Conservation (phyloP, 2,797 vertebrate species). For the Poeciliopsis turneri region DNA sequence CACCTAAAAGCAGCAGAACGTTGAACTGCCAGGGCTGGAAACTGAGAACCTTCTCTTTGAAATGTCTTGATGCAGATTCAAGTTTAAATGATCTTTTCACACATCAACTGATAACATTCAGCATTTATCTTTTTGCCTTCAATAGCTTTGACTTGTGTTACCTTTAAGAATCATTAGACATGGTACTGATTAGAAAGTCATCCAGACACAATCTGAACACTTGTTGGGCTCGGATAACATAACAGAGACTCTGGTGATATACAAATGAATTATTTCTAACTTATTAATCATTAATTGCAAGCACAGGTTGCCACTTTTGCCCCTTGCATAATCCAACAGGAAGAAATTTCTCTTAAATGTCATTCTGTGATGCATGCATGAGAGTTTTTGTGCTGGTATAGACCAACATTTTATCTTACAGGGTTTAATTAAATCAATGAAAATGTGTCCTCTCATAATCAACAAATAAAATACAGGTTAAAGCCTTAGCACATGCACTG, state of each 20-base stretch:
- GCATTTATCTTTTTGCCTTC: not conserved
- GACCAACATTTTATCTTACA: conserved; percentile 6
- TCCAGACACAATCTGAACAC: conserved; percentile 20
- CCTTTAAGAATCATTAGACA: conserved; percentile 21
- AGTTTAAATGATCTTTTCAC: not conserved
- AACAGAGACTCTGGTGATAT: not conserved
- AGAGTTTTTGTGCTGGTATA: conserved; percentile 15
- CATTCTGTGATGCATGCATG: conserved; percentile 1
- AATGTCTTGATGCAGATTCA: not conserved
- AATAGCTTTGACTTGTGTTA: not conserved
- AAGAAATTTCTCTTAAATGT: not conserved
- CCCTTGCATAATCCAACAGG: conserved; percentile 12
- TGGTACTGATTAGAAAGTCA: conserved; percentile 23
- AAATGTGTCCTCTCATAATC: conserved; percentile 3
- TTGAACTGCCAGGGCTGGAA: not conserved
- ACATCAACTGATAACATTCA: not conserved
- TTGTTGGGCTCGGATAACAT: conserved; percentile 22
- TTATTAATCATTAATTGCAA: conserved; percentile 37
- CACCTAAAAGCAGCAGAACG: not conserved
- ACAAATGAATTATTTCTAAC: not conserved
- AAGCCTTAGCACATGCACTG: not conserved
- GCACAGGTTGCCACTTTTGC: conserved; percentile 21
- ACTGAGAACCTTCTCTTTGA: not conserved
- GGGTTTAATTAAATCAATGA: not conserved
- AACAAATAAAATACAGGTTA: not conserved